These are phyloP conservation scores for Pheosia tremula DNA, from an alignment of 2,888 invertebrate genomes.

Conservation along the genomic window DNA sequence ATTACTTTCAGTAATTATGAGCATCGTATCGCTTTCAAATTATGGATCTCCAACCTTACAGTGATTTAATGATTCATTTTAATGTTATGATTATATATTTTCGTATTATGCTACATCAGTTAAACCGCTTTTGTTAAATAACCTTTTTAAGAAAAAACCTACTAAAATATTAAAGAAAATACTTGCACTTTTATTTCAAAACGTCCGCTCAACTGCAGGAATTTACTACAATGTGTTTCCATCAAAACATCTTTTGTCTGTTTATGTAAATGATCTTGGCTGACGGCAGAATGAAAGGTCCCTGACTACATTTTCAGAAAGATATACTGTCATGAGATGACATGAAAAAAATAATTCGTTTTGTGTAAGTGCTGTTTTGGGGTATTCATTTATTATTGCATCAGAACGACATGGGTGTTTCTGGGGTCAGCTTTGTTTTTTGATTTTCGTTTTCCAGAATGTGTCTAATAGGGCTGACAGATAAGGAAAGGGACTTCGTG, in stretches of 20 bases:
- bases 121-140: too few species aligned
- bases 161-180: background rate
- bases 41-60: conserved; percentile 2
- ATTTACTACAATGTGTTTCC: conserved; percentile 52
- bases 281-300: conserved; percentile 23
- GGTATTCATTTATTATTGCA: conserved; percentile 66
- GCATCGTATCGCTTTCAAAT: conserved; percentile 30
- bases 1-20: conserved; percentile 42
- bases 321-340: conserved; percentile 9
- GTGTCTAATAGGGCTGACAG: too few species aligned
- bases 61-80: too few species aligned
- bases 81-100: too few species aligned
- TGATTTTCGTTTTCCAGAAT: background rate
- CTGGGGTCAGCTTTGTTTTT: background rate
- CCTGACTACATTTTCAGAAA: conserved; percentile 27
- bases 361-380: conserved; percentile 52
- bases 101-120: too few species aligned
- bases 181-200: conserved; percentile 8
- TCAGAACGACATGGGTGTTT: conserved; percentile 30
- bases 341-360: conserved; percentile 30
- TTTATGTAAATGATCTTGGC: conserved; percentile 54
- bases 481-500: too few species aligned
- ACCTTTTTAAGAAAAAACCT: too few species aligned
- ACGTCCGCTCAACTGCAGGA: conserved; percentile 25
- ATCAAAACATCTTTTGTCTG: conserved; percentile 54